A percentile compares a stretch with the other conserved stretches of the same genome.
Evolutionary conservation across 2,797 vertebrate species (phyloP).

Genomic region (Helostoma temminkii): DNA sequence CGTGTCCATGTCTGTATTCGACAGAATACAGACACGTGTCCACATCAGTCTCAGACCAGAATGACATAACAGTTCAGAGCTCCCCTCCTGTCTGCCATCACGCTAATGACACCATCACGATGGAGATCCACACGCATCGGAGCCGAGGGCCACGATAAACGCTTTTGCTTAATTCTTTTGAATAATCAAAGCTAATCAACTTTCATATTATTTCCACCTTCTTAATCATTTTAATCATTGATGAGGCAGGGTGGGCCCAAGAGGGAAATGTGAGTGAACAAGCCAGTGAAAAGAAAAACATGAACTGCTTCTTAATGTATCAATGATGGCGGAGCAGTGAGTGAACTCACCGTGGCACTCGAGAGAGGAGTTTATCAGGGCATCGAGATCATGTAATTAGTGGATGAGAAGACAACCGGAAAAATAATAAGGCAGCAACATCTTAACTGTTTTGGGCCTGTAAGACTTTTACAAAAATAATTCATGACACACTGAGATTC

Average conservation of each 20-base stretch:
- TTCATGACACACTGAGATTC: conserved; percentile 10
- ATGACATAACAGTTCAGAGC: conserved; percentile 47
- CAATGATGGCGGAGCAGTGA: conserved; percentile 56
- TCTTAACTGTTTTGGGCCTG: conserved; percentile 10
- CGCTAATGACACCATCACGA: conserved; percentile 68
- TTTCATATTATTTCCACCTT: conserved; percentile 71
- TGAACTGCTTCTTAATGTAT: conserved; percentile 67
- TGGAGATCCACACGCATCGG: conserved; percentile 67
- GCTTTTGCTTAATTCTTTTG: conserved; percentile 67
- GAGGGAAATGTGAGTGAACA: conserved; percentile 66
- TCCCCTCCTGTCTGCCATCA: conserved; percentile 38
- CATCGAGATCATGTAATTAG: conserved; percentile 62
- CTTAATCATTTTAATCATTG: conserved; percentile 78
- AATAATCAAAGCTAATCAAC: conserved; percentile 80
- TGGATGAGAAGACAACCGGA: conserved; percentile 18
- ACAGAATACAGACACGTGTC: conserved; percentile 28
- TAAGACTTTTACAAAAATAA: background rate
- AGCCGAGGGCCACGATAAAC: conserved; percentile 45
- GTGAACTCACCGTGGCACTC: conserved; percentile 38
- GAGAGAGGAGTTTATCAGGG: conserved; percentile 53
- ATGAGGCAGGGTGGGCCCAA: conserved; percentile 65
- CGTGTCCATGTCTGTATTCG: too few species aligned
- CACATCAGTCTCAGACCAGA: conserved; percentile 16
- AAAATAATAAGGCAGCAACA: conserved; percentile 1
- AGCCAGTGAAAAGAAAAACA: conserved; percentile 68